Base-by-base conservation (phyloP, 2,888 invertebrate species). In the Spatulosminthurus flaviceps region DNA sequence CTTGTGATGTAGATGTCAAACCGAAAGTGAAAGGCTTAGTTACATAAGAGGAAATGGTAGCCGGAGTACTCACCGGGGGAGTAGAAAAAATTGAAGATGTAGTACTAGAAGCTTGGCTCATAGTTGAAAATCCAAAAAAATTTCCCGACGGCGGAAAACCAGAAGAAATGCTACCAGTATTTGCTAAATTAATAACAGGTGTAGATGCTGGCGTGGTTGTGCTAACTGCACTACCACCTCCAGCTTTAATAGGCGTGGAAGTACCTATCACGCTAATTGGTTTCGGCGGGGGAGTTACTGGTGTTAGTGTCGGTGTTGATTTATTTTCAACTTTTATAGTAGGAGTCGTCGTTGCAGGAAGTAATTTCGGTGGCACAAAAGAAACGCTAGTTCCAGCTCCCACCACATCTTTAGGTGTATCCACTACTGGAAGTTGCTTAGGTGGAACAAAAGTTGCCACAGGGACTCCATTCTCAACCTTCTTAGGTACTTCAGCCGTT, bases 11-110 rank as follows among this genome's bases (percentile, higher is more conserved):
- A 28, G 34, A 41, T 70, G 41, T 41, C 13, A 70, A 5, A 22
- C 70, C 70, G 21, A 70, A 70, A 29, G 70, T 41, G 22, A 70
- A 70, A 4, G 70, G 70, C 28, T 70, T 70, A 21, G 1, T 41
- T 67, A 29, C 26, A 28, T 13, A 1, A 13, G n/a, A n/a, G n/a
- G 51, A 1, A 51, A n/a, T n/a, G 1, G 24, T 64, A 24, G 64
- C 2, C 24, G 64, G 24, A 19, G 64, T 9, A 2, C 24, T 9
- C 24, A 13, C 4, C 16, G 64, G 11, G 24, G 64, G 21, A 64
- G 64, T 64, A 22, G 64, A 64, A 26, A 64, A 64, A 64, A 64
- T 64, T 26, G 64, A 64, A 64, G 64, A 2, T 24, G 64, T 26
- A 9, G 64, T 64, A n/a, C 22, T n/a, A n/a, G n/a, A n/a, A 22